Conservation (phyloP, 2,113 vertebrate species). For the Formicarius rufipectus region DNA sequence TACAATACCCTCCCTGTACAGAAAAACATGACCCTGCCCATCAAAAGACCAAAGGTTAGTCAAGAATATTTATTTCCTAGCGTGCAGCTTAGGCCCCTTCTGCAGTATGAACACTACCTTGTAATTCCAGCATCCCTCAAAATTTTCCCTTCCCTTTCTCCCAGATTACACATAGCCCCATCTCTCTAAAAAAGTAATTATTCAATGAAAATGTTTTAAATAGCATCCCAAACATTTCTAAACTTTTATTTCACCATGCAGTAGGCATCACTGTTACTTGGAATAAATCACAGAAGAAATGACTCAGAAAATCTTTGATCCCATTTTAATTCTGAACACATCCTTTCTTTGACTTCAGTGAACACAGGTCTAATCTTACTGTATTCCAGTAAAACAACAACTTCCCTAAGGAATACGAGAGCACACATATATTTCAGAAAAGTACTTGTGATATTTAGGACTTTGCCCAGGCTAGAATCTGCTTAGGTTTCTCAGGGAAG, state of each 20-base stretch:
- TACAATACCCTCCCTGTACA: background rate
- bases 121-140: background rate
- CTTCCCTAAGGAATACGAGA: background rate
- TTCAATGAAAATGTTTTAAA: background rate
- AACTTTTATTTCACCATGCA: background rate
- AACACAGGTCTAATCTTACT: background rate
- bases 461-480: background rate
- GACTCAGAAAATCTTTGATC: background rate
- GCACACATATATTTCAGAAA: background rate
- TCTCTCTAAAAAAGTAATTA: background rate
- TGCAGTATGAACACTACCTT: background rate
- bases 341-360: background rate
- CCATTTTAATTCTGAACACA: background rate
- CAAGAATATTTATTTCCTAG: background rate
- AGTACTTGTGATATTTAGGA: background rate
- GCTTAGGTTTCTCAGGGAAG: background rate
- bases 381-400: background rate
- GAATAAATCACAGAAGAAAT: background rate
- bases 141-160: background rate
- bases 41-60: background rate
- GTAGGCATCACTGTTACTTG: background rate
- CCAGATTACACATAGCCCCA: background rate
- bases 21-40: background rate
- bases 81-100: background rate
- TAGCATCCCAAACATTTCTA: background rate